Base-by-base conservation (phyloP, 2,113 vertebrate genomes). In the Vimba vimba region DNA sequence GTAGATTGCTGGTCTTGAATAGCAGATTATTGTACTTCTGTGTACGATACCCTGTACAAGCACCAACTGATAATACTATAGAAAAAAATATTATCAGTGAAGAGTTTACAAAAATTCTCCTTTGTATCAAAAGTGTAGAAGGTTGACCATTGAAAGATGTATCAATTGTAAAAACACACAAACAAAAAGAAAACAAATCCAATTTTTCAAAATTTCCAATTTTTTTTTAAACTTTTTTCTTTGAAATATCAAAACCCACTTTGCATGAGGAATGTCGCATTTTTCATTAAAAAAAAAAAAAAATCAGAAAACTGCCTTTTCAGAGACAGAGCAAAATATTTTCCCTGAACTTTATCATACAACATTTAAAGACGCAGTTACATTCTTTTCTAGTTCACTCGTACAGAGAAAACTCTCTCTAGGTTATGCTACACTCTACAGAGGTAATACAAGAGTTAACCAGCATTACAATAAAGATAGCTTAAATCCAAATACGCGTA, bases 271-370 rank as follows among this genome's bases (percentile, higher is more conserved):
- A 83, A 83, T 83, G 45, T 52, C 17, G 9, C 19, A 15, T 21
- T 79, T 39, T 59, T 79, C 36, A 12, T 71, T 0, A 25, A 11
- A 55, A 55, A 55, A 55, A 55, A 5, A 57, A 23, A 11, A 55
- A 11, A 15, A 4, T 12, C 52, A 9, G 43, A 69, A 33, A 36
- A 62, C 55, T 74, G 68, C 55, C 69, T 75, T 59, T 39, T 43
- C 39, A 9, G 66, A 23, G 68, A 57, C 77, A 59, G 77, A 73
- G 47, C 30, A 50, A 85, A 76, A 84, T 76, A 52, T 82, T 85
- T 80, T 88, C 87, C 89, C 89, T 90, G 89, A 88, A 87, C 86
- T 45, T 60, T 79, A 82, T 73, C 86, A 27, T 33, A 86, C 45
- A 84, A 86, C 78, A 83, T 87, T 89, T 85, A 87, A 84, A 73